A percentile compares a stretch with the other conserved stretches of the same genome.
These are phyloP conservation scores for Conistra vaccinii DNA, from an alignment of 2,888 invertebrate genomes.

Conservation along the genomic window DNA sequence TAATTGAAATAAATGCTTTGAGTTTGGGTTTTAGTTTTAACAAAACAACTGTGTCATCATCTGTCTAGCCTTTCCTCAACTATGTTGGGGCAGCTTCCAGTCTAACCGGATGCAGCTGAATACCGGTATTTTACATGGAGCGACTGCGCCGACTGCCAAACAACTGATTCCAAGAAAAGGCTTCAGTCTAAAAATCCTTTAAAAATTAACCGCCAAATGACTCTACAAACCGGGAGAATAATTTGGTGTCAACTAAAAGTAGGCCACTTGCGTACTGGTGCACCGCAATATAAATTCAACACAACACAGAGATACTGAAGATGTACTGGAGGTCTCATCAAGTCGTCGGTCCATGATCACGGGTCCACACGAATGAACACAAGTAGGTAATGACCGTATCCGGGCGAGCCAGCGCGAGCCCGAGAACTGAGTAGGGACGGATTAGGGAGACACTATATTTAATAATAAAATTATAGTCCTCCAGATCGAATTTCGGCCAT, in stretches of 20 bases:
- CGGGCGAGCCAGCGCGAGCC: constrained; percentile 55
- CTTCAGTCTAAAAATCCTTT: too few relatives aligned
- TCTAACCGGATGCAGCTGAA: too few relatives aligned
- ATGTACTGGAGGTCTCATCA: constrained; percentile 37
- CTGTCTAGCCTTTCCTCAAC: too few relatives aligned
- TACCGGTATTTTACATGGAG: too few relatives aligned
- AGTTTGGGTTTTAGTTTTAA: too few relatives aligned
- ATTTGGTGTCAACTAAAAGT: constrained; percentile 17
- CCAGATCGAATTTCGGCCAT: too few relatives aligned
- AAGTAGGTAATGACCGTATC: constrained; percentile 72
- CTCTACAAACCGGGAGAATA: not conserved
- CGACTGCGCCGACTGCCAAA: too few relatives aligned
- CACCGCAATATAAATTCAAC: constrained; percentile 14
- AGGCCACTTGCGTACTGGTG: constrained; percentile 21
- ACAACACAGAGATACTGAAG: constrained; percentile 3
- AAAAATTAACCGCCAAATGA: not conserved
- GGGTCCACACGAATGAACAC: constrained; percentile 40
- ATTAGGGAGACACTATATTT: not conserved
- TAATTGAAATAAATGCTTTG: too few relatives aligned
- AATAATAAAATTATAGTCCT: too few relatives aligned
- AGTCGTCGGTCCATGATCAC: constrained; percentile 51
- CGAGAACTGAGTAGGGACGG: constrained; percentile 28
- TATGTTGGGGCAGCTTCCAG: too few relatives aligned
- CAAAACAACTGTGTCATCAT: too few relatives aligned
- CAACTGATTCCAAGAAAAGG: too few relatives aligned